These are phyloP conservation scores for Anomalospiza imberbis DNA, from an alignment of 2,797 vertebrate genomes.

Conservation along the genomic window DNA sequence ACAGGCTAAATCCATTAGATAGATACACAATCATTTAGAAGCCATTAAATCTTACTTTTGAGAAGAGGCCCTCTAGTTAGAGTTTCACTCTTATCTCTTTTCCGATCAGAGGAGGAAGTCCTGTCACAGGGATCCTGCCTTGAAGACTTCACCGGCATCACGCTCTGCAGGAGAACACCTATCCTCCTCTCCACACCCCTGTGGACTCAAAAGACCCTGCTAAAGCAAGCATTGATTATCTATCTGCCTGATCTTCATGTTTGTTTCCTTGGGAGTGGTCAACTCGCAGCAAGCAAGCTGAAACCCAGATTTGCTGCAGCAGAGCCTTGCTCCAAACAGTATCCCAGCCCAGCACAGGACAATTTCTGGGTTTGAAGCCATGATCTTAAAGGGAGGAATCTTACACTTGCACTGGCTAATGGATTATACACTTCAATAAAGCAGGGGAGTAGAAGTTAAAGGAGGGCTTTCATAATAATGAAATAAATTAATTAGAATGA, in stretches of 20 bases:
- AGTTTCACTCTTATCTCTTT: slow-evolving; percentile 75
- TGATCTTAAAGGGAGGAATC: not conserved
- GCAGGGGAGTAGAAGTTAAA: not conserved
- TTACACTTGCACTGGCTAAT: not conserved
- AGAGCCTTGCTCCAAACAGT: not conserved
- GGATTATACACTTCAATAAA: not conserved
- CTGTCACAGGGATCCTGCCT: slow-evolving; percentile 43
- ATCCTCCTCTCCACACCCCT: slow-evolving; percentile 48
- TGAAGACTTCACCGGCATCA: slow-evolving; percentile 47
- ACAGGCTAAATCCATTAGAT: slow-evolving; percentile 1
- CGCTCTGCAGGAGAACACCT: slow-evolving; percentile 17
- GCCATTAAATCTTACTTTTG: slow-evolving; percentile 8
- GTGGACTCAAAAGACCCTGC: slow-evolving; percentile 19
- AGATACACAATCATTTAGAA: not conserved
- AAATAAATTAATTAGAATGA: not conserved
- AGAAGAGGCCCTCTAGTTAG: slow-evolving; percentile 44
- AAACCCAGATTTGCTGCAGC: not conserved
- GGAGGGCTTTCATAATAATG: not conserved
- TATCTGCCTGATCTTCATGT: slow-evolving; percentile 49
- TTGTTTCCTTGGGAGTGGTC: slow-evolving; percentile 35
- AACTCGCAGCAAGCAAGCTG: slow-evolving; percentile 19
- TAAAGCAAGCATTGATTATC: slow-evolving; percentile 44
- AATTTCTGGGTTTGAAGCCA: not conserved
- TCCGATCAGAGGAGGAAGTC: slow-evolving; percentile 69
- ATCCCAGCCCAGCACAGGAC: not conserved